These are phyloP conservation scores for Eretmochelys imbricata DNA, from an alignment of 2,113 vertebrate genomes.

Conservation along the genomic window DNA sequence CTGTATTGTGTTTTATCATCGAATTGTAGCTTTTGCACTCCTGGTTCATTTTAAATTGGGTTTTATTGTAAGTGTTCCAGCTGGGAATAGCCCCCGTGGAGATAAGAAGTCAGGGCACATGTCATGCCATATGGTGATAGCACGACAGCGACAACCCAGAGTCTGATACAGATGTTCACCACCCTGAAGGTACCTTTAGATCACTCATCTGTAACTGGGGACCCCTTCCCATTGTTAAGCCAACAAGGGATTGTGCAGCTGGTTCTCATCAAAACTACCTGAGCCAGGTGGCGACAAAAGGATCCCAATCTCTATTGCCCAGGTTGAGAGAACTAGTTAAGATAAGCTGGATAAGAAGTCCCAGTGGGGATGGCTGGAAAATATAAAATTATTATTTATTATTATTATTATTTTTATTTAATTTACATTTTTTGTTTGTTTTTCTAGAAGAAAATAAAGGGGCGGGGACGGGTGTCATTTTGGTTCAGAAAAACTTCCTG, in stretches of 20 bases:
- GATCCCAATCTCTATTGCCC: not conserved
- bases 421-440: too few relatives aligned
- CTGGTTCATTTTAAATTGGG: rapidly evolving
- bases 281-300: not conserved
- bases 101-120: not conserved
- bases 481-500: not conserved
- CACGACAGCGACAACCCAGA: rapidly evolving
- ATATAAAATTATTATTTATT: not conserved
- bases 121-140: not conserved
- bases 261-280: not conserved
- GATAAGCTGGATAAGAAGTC: not conserved
- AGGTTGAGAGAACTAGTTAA: not conserved
- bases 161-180: not conserved
- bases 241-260: not conserved
- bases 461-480: not conserved
- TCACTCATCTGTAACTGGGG: not conserved
- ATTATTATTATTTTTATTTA: too few relatives aligned
- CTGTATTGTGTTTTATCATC: not conserved
- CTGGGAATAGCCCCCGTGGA: not conserved
- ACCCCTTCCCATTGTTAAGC: not conserved
- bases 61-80: not conserved
- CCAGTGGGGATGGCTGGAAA: not conserved
- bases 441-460: too few relatives aligned
- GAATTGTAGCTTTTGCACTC: rapidly evolving
- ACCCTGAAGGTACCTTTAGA: not conserved